These are phyloP conservation scores for Yasuhikotakia modesta DNA, from an alignment of 2,797 vertebrate species.

Conservation along the genomic window DNA sequence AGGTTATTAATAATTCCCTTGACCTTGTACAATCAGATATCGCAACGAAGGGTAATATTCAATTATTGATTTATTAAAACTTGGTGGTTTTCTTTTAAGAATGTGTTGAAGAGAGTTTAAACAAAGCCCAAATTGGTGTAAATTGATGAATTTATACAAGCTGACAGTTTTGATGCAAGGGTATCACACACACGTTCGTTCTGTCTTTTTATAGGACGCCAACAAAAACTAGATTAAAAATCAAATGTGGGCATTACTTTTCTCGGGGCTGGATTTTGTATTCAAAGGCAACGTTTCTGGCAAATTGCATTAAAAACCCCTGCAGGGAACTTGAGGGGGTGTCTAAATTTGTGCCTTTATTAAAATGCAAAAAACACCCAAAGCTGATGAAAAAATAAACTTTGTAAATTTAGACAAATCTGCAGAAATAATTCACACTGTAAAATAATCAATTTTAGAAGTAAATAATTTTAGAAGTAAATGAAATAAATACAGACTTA, in stretches of 20 bases:
- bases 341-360: conserved; percentile 26
- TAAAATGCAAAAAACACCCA: conserved; percentile 25
- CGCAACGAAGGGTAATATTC: conserved; percentile 41
- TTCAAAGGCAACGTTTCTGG: conserved; percentile 11
- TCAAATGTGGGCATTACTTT: conserved; percentile 30
- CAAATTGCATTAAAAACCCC: conserved; percentile 39
- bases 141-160: conserved; percentile 11
- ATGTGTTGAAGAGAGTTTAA: background rate
- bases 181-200: conserved; percentile 4
- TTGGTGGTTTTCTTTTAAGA: conserved; percentile 24
- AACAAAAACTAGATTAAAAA: conserved; percentile 28
- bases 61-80: conserved; percentile 49
- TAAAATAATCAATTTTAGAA: background rate
- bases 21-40: conserved; percentile 56
- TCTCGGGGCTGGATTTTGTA: conserved; percentile 26
- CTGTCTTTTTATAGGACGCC: conserved; percentile 3
- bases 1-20: conserved; percentile 66
- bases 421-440: conserved; percentile 2
- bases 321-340: conserved; percentile 39
- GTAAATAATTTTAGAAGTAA: background rate
- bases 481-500: no score
- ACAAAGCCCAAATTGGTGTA: background rate
- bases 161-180: conserved; percentile 10
- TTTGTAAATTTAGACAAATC: conserved; percentile 1
- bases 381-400: conserved; percentile 27